Base-by-base conservation (phyloP, 2,113 vertebrate species). In the Myotis brandtii region DNA sequence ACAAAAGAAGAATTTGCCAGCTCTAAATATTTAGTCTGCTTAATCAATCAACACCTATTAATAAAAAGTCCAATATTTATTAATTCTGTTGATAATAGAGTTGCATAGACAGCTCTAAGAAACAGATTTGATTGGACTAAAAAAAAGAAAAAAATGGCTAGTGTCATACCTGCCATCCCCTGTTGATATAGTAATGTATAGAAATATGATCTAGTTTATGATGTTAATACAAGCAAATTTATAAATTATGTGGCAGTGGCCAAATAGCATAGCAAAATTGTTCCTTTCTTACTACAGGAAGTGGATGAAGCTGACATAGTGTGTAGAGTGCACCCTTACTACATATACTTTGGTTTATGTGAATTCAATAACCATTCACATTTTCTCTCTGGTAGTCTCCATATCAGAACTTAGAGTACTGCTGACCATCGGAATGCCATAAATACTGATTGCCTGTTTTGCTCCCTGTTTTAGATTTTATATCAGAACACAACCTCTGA, bases 1-100 rank as follows among this genome's bases (percentile, higher is more conserved):
- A 54, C 18, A 48, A 84, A 84, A 56, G 25, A 81, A 73, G 18
- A 88, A 80, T 89, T 18, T 59, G 32, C 11, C 25, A 67, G 30
- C 27, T 92, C 46, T 92, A 70, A 72, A 80, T 85, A 59, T 86
- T 89, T 81, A 43, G 27, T 96, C 66, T 32, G 18, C 12, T 32
- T 13, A 96, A 7, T 10, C 50, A 62, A 30, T 80, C 21, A 81
- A 81, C 13, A 75, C 17, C n/a, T 89, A 1, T 69, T 56, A 86
- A 80, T 0, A 52, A n/a, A 48, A 85, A 86, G 21, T 43, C 46
- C 67, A 92, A 54, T 56, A 48, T 80, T 17, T 86, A 59, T 34
- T 82, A 82, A 40, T 62, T 82, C 11, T 81, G 25, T 9, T 93
- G 11, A 27, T 67, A 70, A 91, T 46, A 7, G 48, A 89, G 6